Conservation (phyloP, 2,888 invertebrate species). For the Scaeva pyrastri region DNA sequence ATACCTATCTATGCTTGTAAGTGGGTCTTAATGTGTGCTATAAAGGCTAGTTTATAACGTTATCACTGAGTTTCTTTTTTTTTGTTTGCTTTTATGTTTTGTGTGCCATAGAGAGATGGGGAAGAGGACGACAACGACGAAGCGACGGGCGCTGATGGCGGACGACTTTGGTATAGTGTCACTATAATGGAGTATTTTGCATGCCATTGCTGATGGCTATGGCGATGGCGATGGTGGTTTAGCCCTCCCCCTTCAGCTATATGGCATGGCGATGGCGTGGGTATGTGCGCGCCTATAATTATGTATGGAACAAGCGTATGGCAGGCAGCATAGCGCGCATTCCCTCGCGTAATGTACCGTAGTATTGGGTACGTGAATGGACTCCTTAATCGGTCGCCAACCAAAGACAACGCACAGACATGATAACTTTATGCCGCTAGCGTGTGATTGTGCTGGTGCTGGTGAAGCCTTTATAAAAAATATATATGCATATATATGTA, state of each 20-base stretch:
- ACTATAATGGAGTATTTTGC: conserved; percentile 54
- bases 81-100: conserved; percentile 8
- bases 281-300: conserved; percentile 64
- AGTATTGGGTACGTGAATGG: conserved; percentile 67
- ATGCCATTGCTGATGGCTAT: conserved; percentile 51
- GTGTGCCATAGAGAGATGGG: not conserved
- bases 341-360: conserved; percentile 75
- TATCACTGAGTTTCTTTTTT: conserved; percentile 53
- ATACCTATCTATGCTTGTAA: not conserved
- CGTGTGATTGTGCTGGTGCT: conserved; percentile 2
- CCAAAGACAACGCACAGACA: conserved; percentile 64
- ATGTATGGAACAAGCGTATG: conserved; percentile 62
- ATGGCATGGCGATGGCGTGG: too few species aligned
- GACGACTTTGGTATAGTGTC: conserved; percentile 44
- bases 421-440: conserved; percentile 49
- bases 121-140: too few species aligned
- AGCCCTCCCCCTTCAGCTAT: not conserved
- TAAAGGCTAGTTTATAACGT: conserved; percentile 32
- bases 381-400: conserved; percentile 66
- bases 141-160: not conserved
- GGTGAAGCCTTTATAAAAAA: conserved; percentile 41
- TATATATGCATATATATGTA: conserved; percentile 40
- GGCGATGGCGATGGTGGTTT: conserved; percentile 2
- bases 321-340: conserved; percentile 63
- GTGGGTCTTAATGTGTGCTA: conserved; percentile 9